Evolutionary conservation across 2,113 vertebrate genomes (phyloP).

Genomic region (Nibea coibor): DNA sequence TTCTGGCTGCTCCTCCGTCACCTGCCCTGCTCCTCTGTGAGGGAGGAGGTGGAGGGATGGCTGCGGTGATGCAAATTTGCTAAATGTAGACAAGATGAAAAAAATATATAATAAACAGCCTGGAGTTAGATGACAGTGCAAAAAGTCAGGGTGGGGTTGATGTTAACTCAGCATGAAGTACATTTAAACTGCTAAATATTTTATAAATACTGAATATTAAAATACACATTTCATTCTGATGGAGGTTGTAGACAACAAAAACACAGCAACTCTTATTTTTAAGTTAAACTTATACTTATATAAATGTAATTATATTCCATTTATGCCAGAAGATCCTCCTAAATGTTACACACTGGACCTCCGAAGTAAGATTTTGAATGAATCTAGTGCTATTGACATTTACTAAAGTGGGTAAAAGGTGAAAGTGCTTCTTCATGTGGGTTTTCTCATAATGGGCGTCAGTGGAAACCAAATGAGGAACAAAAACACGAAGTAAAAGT

Average conservation of each 20-base stretch:
- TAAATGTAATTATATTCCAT: no score
- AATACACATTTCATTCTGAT: background rate
- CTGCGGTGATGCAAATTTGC: conserved; percentile 74
- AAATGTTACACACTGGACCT: no score
- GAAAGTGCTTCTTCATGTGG: no score
- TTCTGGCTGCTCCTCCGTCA: conserved; percentile 12
- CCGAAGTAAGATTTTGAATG: background rate
- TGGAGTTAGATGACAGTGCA: conserved; percentile 1
- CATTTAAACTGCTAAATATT: background rate
- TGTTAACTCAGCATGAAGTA: background rate
- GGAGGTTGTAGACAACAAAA: no score
- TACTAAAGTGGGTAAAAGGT: no score
- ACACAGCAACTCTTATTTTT: no score
- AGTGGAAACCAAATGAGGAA: background rate
- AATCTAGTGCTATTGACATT: background rate
- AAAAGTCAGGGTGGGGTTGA: background rate
- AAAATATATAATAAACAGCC: background rate
- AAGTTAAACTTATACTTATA: no score
- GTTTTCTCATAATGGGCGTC: no score
- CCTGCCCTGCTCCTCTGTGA: conserved; percentile 44
- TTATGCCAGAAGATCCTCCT: no score
- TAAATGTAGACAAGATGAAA: conserved; percentile 27
- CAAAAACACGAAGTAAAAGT: background rate
- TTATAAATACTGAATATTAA: background rate
- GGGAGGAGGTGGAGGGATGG: conserved; percentile 31